Conservation (phyloP, 2,113 vertebrate species). For the Furnarius figulus region DNA sequence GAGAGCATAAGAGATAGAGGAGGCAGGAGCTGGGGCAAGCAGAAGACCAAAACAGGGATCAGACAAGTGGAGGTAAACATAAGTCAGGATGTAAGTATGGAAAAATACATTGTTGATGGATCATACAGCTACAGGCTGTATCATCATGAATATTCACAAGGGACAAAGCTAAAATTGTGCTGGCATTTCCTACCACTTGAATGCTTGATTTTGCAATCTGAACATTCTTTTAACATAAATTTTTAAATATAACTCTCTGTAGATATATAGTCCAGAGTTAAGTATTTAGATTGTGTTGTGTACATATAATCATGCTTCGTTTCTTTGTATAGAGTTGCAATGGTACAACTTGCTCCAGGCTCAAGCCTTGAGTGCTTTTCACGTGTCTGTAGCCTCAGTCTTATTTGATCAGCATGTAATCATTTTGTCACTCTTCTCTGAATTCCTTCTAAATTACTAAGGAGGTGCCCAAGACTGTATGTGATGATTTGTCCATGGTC, state of each 20-base stretch:
- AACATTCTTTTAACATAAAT: constrained; percentile 28
- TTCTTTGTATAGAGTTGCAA: constrained; percentile 35
- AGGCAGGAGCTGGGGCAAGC: background rate
- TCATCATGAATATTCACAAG: constrained; percentile 47
- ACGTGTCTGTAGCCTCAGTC: constrained; percentile 18
- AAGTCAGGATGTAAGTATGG: background rate
- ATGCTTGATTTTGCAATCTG: constrained; percentile 58
- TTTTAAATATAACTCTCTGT: constrained; percentile 32
- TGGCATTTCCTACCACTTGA: constrained; percentile 56
- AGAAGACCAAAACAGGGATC: background rate
- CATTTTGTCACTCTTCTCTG: constrained; percentile 43
- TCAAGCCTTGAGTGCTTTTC: constrained; percentile 31
- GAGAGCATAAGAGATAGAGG: background rate
- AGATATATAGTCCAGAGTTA: constrained; percentile 23
- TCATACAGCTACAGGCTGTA: constrained; percentile 48
- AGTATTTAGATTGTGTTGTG: constrained; percentile 24
- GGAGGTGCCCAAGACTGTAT: constrained; percentile 10
- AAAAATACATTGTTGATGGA: constrained; percentile 35
- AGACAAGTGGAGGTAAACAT: constrained; percentile 26
- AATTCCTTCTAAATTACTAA: constrained; percentile 61
- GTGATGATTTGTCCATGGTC: constrained; percentile 48
- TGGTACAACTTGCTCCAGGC: constrained; percentile 27
- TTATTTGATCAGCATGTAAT: constrained; percentile 58
- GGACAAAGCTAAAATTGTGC: background rate
- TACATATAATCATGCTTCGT: constrained; percentile 45